Evolutionary conservation across 1,140 invertebrate genomes (phyloP).

Genomic region (Whitmania pigra): DNA sequence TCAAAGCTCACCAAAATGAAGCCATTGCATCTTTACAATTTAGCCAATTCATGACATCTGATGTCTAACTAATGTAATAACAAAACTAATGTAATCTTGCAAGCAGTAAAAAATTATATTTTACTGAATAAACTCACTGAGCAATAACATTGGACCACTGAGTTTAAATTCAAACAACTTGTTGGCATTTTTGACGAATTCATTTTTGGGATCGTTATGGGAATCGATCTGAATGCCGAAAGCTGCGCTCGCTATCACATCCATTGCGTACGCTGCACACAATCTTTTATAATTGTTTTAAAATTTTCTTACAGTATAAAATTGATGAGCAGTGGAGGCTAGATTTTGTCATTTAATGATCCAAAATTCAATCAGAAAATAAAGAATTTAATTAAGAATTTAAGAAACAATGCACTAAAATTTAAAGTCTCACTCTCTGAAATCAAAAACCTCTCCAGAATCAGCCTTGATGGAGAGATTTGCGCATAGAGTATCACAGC

Average conservation of each 20-base stretch:
- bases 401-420: background rate
- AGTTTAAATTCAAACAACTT: slow-evolving; percentile 26
- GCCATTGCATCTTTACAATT: too few species aligned
- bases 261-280: slow-evolving; percentile 47
- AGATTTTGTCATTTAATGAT: background rate
- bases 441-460: background rate
- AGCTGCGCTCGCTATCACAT: slow-evolving; percentile 49
- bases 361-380: background rate
- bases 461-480: background rate
- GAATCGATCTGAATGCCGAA: slow-evolving; percentile 51
- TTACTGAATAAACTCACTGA: slow-evolving; percentile 7
- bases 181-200: slow-evolving; percentile 34
- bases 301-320: background rate
- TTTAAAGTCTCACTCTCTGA: background rate
- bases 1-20: too few species aligned
- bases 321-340: background rate
- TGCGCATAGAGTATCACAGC: background rate
- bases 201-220: slow-evolving; percentile 42
- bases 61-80: background rate
- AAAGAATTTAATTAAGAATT: background rate
- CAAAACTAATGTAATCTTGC: background rate
- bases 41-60: background rate
- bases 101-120: background rate
- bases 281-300: slow-evolving; percentile 24
- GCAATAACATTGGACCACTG: slow-evolving; percentile 6